Base-by-base conservation (phyloP, 2,113 vertebrate species). In the Tretioscincus oriximinensis region DNA sequence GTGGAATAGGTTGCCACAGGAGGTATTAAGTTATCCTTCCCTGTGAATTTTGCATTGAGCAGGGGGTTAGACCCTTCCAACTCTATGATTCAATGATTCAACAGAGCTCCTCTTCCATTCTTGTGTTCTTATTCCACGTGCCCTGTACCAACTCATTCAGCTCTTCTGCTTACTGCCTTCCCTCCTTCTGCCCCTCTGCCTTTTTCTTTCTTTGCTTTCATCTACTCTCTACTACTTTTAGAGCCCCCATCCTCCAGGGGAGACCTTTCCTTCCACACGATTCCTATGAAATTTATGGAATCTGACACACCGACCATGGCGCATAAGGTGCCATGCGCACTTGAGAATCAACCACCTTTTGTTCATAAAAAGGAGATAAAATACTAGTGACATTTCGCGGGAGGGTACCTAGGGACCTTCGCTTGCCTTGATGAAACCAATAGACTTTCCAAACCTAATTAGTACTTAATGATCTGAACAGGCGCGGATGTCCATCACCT, bases 381-480 rank as follows among this genome's bases (percentile, higher is more conserved):
- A 87, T 82, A 87, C 84, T 89, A 85, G 92, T 90, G 92, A 93
- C 94, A 94, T 95, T 96, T 96, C 88, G 88, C 49, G 92, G 90
- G 85, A 92, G 90, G 91, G 91, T 90, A 84, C 65, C 92, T 9
- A 84, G 88, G 92, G 93, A 93, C 92, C 88, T 90, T 93, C 84
- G 84, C 91, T 92, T 90, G 94, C 87, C 93, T 93, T 91, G 92
- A 93, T 83, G 87, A 94, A 92, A 94, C 93, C 93, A 93, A 95
- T 93, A 95, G 93, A 93, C 92, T 96, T 95, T 95, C 94, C 90
- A 95, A 93, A 96, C 94, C 94, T 95, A 96, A 96, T 96, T 96
- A 96, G 95, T 95, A 95, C 95, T 96, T 96, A 96, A 96, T 96
- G 95, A 95, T 94, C 95, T 95, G 95, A 90, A 94, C 94, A 96